Base-by-base conservation (phyloP, 1,140 invertebrate species). In the Radopholus similis region DNA sequence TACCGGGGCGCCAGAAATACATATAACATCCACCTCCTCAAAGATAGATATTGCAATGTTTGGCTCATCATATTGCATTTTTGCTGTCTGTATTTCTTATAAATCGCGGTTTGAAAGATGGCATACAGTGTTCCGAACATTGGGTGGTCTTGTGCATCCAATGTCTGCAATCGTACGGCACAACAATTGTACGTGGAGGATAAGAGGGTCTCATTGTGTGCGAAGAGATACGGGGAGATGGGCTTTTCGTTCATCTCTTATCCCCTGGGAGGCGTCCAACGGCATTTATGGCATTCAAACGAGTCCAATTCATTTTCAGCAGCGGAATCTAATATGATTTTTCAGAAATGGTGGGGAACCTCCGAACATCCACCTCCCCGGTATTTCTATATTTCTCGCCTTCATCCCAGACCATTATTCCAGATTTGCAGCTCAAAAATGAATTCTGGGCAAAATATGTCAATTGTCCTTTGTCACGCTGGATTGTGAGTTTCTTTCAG, bases 401-500 rank as follows among this genome's bases (percentile, higher is more conserved):
- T 4, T 11, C 18, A 9, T 40, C 28, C 13, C 2, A 23, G 38
- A n/a, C 21, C 32, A 9, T 8, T 47, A 4, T 59, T 30, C 4
- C 18, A 62, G 59, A 62, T 62, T 28, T 40, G 3, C 76, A 77
- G 55, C 35, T 77, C 57, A 23, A 30, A 18, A 78, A 63, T 57
- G 53, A 59, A 26, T 66, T 66, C 3, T 78, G 76, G 76, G 62
- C 66, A 28, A 73, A 57, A 4, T 77, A 79, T 53, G 67, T 79
- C 13, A 57, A 38, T 40, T 78, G 76, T 28, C 37, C 54, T 28
- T 34, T 73, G 28, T 81, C 78, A 6, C 21, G 54, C 9, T 79
- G 77, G 77, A 79, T 79, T 42, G 59, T 62, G 34, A 1, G 59
- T 47, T 34, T 26, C 4, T 47, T 28, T 30, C n/a, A 15, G 13